phyloP scores from a whole-genome alignment of 2,797 vertebrate genomes.

The Margarornis squamiger region DNA sequence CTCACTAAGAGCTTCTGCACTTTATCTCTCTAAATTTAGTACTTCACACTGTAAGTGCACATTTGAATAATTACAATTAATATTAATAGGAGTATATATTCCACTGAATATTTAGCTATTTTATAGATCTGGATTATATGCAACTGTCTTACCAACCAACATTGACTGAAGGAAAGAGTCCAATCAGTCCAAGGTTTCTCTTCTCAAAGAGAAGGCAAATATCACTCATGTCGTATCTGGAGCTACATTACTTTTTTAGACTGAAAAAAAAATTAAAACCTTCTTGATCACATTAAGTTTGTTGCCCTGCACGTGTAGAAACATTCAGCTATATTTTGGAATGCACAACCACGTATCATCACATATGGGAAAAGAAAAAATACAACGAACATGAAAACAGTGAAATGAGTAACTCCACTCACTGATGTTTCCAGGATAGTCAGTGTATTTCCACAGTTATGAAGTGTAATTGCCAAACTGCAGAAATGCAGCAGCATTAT shows the following conservation, averaged over 20 bases:
- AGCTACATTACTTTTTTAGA: neutral
- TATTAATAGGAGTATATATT: neutral
- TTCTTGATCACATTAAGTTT: neutral
- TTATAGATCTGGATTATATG: neutral
- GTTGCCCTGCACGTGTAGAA: neutral
- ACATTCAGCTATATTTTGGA: neutral
- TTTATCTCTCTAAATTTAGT: neutral
- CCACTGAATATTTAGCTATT: neutral
- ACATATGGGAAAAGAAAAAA: neutral
- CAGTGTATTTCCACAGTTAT: neutral
- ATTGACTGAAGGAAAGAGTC: neutral
- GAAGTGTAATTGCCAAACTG: neutral
- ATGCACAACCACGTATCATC: neutral
- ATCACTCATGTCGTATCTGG: neutral
- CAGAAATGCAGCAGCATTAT: neutral
- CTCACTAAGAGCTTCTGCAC: neutral
- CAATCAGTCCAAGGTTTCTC: neutral
- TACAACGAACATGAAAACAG: neutral
- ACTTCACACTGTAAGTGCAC: neutral
- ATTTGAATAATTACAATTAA: neutral
- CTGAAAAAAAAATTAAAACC: neutral
- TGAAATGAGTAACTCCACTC: neutral
- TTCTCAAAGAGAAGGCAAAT: constrained; percentile 28
- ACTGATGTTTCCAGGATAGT: neutral
- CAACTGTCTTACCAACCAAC: neutral